These are phyloP conservation scores for Siphamia tubifer DNA, from an alignment of 2,113 vertebrate genomes.

Conservation along the genomic window DNA sequence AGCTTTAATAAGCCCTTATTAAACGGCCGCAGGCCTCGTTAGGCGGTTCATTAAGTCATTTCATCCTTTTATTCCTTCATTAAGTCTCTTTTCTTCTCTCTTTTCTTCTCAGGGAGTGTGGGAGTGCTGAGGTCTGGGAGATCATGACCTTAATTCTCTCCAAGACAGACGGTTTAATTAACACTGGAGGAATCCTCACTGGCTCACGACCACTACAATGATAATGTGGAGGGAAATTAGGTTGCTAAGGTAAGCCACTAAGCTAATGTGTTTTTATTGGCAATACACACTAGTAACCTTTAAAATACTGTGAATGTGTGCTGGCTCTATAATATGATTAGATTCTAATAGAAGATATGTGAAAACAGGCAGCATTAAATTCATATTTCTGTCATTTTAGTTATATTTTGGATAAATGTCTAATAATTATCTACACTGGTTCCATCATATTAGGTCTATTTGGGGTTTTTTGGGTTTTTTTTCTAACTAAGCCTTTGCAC, in stretches of 20 bases:
- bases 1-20: constrained; percentile 74
- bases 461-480: too few relatives aligned
- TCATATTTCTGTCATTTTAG: constrained; percentile 8
- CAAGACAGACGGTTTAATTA: constrained; percentile 75
- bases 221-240: constrained; percentile 46
- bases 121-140: constrained; percentile 71
- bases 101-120: constrained; percentile 67
- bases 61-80: constrained; percentile 75
- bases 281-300: constrained; percentile 56
- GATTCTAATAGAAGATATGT: constrained; percentile 2
- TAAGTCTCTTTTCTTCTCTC: constrained; percentile 70
- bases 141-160: constrained; percentile 76
- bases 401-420: not conserved
- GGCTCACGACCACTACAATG: constrained; percentile 46
- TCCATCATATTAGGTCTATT: not conserved
- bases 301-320: constrained; percentile 35
- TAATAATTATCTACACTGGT: not conserved
- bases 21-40: constrained; percentile 71
- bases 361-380: constrained; percentile 22
- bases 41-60: constrained; percentile 78
- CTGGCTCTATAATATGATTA: constrained; percentile 45
- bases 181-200: constrained; percentile 62
- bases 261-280: constrained; percentile 47
- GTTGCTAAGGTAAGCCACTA: constrained; percentile 61
- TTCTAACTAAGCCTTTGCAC: not conserved